Conservation (phyloP, 2,888 invertebrate genomes). For the Hirtodrosophila confusa region DNA sequence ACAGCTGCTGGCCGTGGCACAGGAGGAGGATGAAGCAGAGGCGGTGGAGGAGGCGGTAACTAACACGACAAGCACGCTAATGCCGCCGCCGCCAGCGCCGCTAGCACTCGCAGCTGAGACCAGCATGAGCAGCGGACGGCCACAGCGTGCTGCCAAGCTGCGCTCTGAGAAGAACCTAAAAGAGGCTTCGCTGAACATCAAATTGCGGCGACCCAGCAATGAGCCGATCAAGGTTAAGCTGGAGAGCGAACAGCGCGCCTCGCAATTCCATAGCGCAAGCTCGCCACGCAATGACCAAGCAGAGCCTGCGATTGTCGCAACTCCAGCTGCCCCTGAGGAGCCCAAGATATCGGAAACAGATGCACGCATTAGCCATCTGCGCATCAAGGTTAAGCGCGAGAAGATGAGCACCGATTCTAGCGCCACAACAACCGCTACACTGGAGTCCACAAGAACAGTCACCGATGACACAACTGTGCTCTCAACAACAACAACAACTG, state of each 20-base stretch:
- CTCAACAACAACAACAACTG: conserved; percentile 33
- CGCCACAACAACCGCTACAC: conserved; percentile 18
- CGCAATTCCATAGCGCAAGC: conserved; percentile 52
- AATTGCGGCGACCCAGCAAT: conserved; percentile 75
- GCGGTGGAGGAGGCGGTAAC: conserved; percentile 8
- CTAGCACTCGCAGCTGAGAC: conserved; percentile 43
- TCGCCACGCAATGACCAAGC: background rate
- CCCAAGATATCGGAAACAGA: background rate
- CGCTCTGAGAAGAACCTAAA: conserved; percentile 77
- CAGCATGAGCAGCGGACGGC: conserved; percentile 69
- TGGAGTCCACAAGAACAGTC: conserved; percentile 39
- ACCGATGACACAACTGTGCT: conserved; percentile 49
- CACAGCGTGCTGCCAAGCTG: conserved; percentile 80
- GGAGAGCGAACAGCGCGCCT: conserved; percentile 77
- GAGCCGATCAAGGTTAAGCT: conserved; percentile 64
- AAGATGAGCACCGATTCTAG: conserved; percentile 54
- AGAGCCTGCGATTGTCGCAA: too few relatives aligned
- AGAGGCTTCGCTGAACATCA: conserved; percentile 66
- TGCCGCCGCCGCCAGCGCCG: conserved; percentile 74
- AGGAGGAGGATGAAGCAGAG: conserved; percentile 29
- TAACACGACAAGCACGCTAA: conserved; percentile 50
- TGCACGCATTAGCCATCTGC: conserved; percentile 23
- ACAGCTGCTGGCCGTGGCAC: conserved; percentile 56
- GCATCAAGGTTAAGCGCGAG: conserved; percentile 76
- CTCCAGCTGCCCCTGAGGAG: background rate